phyloP scores from a whole-genome alignment of 1,140 invertebrate genomes.

The Drosophila sechellia region DNA sequence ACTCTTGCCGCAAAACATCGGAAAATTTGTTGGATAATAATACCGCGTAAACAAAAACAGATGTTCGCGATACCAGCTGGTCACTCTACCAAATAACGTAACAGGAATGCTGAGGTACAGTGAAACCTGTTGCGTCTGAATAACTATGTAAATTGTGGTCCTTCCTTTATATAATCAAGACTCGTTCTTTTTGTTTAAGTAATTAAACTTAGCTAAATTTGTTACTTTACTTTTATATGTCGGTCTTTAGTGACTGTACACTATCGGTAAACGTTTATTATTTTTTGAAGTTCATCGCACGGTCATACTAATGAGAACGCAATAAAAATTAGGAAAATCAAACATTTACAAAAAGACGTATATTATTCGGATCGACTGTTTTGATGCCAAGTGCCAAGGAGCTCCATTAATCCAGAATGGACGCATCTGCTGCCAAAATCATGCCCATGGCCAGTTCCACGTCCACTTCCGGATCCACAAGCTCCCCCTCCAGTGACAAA shows the following conservation, averaged over 20 bases:
- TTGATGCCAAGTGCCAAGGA: constrained; percentile 8
- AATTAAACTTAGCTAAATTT: too few relatives aligned
- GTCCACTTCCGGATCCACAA: constrained; percentile 8
- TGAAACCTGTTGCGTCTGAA: too few relatives aligned
- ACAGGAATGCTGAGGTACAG: constrained; percentile 2
- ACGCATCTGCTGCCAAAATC: constrained; percentile 25
- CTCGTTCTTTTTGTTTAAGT: too few relatives aligned
- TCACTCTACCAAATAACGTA: background rate
- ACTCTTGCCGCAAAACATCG: constrained; percentile 49
- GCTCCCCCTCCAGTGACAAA: constrained; percentile 42
- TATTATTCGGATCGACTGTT: constrained; percentile 5
- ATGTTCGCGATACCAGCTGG: constrained; percentile 8
- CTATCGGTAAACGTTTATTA: constrained; percentile 4
- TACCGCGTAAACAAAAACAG: constrained; percentile 49
- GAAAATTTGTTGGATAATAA: constrained; percentile 45
- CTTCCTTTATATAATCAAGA: background rate
- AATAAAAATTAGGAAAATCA: constrained; percentile 19
- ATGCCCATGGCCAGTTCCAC: constrained; percentile 1
- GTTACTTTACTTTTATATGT: too few relatives aligned
- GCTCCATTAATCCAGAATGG: constrained; percentile 33
- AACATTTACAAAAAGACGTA: constrained; percentile 21
- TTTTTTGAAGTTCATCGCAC: background rate
- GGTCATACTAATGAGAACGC: constrained; percentile 28
- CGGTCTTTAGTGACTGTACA: too few relatives aligned
- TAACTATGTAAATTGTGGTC: background rate